Evolutionary conservation across 2,113 vertebrate genomes (phyloP), one percentile per base, ranked within the genome.

Genomic region (Oxyruncus cristatus): DNA sequence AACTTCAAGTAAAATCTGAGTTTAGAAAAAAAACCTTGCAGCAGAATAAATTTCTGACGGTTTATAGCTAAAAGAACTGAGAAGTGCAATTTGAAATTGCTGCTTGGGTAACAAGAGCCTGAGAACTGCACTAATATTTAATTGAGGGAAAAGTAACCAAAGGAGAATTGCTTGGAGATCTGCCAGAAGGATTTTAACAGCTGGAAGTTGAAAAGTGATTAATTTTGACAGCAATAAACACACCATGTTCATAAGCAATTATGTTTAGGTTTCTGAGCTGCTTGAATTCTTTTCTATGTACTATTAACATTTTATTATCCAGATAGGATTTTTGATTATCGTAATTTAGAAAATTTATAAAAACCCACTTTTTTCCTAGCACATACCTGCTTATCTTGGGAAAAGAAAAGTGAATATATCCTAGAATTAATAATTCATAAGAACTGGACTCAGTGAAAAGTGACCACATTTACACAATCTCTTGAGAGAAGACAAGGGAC

Each of bases 131-230:
- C 71, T 96, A 93, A 92, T 96, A 97, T 97, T 98, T 98, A 98
- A 98, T 94, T 97, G 97, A 97, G 95, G 91, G 92, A 96, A 97
- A 97, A 97, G 93, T 95, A 96, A 97, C 97, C 94, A 94, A 95
- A 95, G 89, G 96, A 95, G 92, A 98, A 98, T 97, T 97, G 94
- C 95, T 97, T 98, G 98, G 98, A 98, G 97, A 89, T 23, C 56
- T 92, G 96, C 98, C 98, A 98, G 97, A 94, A 97, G 96, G 92
- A 98, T 97, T 98, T 98, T 98, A 98, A 97, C 97, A 98, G 97
- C 97, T 98, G 98, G 97, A 98, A 97, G 97, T 97, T 97, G 97
- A 98, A 97, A 98, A 98, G 97, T 98, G 95, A 98, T 98, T 98
- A 96, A 97, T 97, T 98, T 97, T 98, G 98, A 98, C 98, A 98